These are phyloP conservation scores for Onychostruthus taczanowskii DNA, from an alignment of 2,113 vertebrate species.

Conservation along the genomic window DNA sequence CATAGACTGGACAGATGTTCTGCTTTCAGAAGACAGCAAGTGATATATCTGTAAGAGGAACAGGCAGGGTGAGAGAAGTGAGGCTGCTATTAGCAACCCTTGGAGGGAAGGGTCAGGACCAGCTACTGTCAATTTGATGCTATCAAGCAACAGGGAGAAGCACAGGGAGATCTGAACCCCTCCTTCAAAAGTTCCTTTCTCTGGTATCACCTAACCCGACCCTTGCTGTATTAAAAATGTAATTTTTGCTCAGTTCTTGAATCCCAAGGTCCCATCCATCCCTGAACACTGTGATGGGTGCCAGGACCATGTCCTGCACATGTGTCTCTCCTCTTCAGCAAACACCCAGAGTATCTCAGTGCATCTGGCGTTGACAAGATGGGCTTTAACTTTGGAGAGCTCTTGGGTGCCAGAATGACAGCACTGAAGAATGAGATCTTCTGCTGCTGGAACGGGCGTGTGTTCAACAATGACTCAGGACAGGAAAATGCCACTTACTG, in stretches of 20 bases:
- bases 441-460: not conserved
- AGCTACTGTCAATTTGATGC: not conserved
- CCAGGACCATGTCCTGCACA: not conserved
- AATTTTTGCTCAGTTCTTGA: not conserved
- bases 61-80: not conserved
- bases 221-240: not conserved
- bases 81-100: not conserved
- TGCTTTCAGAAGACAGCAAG: not conserved
- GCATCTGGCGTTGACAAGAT: not conserved
- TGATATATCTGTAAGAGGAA: not conserved
- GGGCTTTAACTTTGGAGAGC: not conserved
- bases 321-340: not conserved
- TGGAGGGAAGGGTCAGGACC: not conserved
- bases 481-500: slow-evolving; percentile 31
- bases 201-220: not conserved
- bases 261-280: not conserved
- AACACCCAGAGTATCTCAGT: not conserved
- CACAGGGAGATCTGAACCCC: not conserved
- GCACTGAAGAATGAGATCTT: not conserved
- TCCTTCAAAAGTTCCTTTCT: not conserved
- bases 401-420: slow-evolving; percentile 5
- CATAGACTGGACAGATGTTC: not conserved
- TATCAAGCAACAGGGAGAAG: not conserved
- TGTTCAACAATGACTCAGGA: slow-evolving; percentile 20
- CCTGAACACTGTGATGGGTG: too few relatives aligned